phyloP scores from a whole-genome alignment of 2,888 invertebrate species.

The Embidobia sp. region DNA sequence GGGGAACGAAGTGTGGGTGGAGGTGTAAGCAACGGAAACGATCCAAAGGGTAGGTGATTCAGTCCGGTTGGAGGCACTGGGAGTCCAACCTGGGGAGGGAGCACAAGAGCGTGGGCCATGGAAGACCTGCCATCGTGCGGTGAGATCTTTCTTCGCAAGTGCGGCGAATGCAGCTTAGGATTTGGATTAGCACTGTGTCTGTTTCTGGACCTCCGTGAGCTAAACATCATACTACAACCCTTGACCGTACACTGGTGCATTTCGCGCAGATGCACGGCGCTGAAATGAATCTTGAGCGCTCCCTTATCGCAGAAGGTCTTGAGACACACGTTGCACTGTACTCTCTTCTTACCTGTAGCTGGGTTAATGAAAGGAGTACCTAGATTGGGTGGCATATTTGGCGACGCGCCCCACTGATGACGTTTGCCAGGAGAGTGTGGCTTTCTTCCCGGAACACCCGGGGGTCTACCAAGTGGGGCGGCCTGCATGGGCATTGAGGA shows the following conservation, averaged over 20 bases:
- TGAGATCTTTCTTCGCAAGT: constrained; percentile 95
- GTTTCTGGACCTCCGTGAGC: constrained; percentile 96
- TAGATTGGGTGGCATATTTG: constrained; percentile 89
- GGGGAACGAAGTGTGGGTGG: no score
- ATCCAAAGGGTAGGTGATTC: constrained; percentile 84
- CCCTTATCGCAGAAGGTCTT: constrained; percentile 99
- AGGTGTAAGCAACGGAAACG: no score
- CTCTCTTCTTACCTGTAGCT: constrained; percentile 96
- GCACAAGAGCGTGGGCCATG: constrained; percentile 90
- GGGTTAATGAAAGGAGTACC: constrained; percentile 96
- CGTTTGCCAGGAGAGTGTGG: constrained; percentile 89
- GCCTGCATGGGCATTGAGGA: constrained; percentile 72
- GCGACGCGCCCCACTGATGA: constrained; percentile 85
- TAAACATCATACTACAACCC: constrained; percentile 99
- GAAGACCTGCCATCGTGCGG: constrained; percentile 96
- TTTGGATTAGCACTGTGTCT: constrained; percentile 99
- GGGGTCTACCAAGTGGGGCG: constrained; percentile 81
- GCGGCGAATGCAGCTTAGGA: constrained; percentile 98
- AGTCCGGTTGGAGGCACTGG: constrained; percentile 86
- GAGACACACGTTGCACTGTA: constrained; percentile 98
- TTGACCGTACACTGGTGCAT: constrained; percentile 99
- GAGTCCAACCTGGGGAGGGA: constrained; percentile 88
- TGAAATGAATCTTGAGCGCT: constrained; percentile 99
- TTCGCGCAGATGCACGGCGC: constrained; percentile 98
- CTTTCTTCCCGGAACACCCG: constrained; percentile 84